phyloP scores from a whole-genome alignment of 2,797 vertebrate species.

The Eurystomus glaucurus region DNA sequence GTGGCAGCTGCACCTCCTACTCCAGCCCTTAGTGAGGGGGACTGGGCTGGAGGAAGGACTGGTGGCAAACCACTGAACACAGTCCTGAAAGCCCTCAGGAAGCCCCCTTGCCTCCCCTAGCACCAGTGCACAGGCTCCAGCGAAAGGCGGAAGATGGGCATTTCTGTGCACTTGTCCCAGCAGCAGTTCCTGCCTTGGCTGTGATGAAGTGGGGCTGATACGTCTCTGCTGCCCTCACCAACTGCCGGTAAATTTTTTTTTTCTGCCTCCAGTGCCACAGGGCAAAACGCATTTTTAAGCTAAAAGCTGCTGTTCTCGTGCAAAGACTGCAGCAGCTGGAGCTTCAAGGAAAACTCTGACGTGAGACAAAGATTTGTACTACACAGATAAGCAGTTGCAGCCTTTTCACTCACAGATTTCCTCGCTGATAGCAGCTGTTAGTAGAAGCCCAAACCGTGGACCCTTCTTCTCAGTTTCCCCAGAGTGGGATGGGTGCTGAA shows the following conservation, averaged over 20 bases:
- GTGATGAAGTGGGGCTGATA: background rate
- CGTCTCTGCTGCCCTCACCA: background rate
- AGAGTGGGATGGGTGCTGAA: background rate
- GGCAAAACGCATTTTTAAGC: background rate
- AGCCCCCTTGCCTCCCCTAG: background rate
- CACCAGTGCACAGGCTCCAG: background rate
- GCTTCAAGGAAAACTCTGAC: constrained; percentile 51
- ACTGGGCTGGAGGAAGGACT: background rate
- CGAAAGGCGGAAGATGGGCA: background rate
- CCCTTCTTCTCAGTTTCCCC: background rate
- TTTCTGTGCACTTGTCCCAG: fast-evolving
- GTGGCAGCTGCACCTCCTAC: fast-evolving
- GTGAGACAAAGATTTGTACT: background rate
- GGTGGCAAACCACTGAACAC: background rate
- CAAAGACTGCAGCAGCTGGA: constrained; percentile 39
- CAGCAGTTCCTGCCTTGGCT: background rate
- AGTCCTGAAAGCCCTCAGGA: background rate
- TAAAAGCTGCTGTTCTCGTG: constrained; percentile 3
- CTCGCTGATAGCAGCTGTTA: constrained; percentile 36
- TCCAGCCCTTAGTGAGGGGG: background rate
- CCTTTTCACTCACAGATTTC: constrained; percentile 33
- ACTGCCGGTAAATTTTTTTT: background rate
- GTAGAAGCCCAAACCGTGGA: constrained; percentile 23
- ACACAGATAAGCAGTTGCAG: constrained; percentile 46
- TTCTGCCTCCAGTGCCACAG: background rate